phyloP scores from a whole-genome alignment of 2,113 vertebrate genomes.

The Prionailurus viverrinus region DNA sequence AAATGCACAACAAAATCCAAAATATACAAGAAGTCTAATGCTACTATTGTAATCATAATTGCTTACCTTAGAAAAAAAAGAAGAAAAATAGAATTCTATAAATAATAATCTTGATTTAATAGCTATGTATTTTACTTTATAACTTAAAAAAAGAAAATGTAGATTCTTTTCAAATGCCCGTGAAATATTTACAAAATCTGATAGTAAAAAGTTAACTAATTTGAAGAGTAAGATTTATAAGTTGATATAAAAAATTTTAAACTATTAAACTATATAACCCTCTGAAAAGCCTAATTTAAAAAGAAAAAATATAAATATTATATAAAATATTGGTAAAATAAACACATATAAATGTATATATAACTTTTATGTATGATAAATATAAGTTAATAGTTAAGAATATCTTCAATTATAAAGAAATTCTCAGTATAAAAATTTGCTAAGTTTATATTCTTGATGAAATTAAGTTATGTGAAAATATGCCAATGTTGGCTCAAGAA shows the following conservation, averaged over 20 bases:
- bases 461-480: background rate
- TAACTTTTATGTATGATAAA: background rate
- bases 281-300: background rate
- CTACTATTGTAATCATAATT: background rate
- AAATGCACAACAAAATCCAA: background rate
- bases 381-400: background rate
- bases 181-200: background rate
- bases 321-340: background rate
- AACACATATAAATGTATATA: background rate
- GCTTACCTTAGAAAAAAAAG: background rate
- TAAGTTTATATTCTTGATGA: background rate
- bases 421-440: background rate
- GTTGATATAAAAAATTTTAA: background rate
- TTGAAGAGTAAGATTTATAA: background rate
- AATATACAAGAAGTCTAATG: background rate
- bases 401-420: background rate
- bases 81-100: background rate
- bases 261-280: background rate
- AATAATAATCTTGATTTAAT: background rate
- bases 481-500: background rate
- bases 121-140: background rate
- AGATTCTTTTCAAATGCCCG: background rate
- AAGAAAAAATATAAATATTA: slow-evolving; percentile 2
- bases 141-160: background rate
- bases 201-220: background rate